Conservation (phyloP, 2,797 vertebrate genomes). For the Pelobates cultripes region DNA sequence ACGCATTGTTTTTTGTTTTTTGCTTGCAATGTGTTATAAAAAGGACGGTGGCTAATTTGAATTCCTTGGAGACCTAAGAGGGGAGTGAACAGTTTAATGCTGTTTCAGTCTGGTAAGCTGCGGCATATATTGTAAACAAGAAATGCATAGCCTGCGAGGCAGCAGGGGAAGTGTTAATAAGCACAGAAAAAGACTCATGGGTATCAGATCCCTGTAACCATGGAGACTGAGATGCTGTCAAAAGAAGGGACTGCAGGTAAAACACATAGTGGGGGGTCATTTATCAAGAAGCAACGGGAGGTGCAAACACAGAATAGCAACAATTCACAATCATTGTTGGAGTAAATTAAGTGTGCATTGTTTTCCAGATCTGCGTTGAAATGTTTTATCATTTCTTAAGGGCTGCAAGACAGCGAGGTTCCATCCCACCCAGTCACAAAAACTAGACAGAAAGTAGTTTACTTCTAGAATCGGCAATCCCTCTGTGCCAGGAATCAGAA, state of each 20-base stretch:
- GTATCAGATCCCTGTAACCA: slow-evolving; percentile 79
- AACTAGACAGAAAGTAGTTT: slow-evolving; percentile 15
- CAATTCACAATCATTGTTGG: slow-evolving; percentile 41
- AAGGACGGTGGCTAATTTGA: too few species aligned
- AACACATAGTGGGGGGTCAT: slow-evolving; percentile 57
- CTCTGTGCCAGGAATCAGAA: neutral
- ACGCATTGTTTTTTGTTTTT: too few species aligned
- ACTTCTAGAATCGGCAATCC: too few species aligned
- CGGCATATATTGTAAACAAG: too few species aligned
- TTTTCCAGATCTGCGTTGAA: slow-evolving; percentile 4
- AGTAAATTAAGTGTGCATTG: slow-evolving; percentile 40
- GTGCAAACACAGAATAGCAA: slow-evolving; percentile 27
- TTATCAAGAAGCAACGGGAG: slow-evolving; percentile 45
- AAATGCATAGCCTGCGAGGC: too few species aligned
- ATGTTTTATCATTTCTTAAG: slow-evolving; percentile 15
- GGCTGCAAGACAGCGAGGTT: slow-evolving; percentile 3
- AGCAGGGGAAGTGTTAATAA: slow-evolving; percentile 40
- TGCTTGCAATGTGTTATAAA: too few species aligned
- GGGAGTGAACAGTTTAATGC: too few species aligned
- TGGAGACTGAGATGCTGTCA: slow-evolving; percentile 82
- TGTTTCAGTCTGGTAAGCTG: too few species aligned
- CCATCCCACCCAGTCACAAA: slow-evolving; percentile 7
- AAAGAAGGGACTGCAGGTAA: slow-evolving; percentile 68
- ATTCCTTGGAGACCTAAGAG: too few species aligned
- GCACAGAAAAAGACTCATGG: slow-evolving; percentile 33